A percentile compares a stretch with the other conserved stretches of the same genome.
phyloP scores from a whole-genome alignment of 2,888 invertebrate species.

The Pterobdella sp. region DNA sequence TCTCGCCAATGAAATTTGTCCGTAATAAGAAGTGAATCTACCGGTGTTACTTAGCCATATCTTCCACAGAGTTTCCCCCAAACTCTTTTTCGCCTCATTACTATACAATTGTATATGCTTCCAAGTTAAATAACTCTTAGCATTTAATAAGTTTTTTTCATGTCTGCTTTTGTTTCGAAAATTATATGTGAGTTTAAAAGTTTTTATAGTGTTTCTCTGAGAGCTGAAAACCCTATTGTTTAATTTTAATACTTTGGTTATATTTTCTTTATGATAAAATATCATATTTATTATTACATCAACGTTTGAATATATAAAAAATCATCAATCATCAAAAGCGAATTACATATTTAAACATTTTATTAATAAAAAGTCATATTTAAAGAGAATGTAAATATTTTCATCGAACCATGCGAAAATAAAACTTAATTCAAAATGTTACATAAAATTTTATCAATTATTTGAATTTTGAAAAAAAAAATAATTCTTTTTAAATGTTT shows the following conservation, averaged over 20 bases:
- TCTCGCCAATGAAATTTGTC: conserved; percentile 19
- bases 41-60: not conserved
- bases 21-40: conserved; percentile 8
- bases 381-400: conserved; percentile 5
- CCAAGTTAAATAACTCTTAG: not conserved
- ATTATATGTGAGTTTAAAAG: not conserved
- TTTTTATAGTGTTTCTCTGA: not conserved
- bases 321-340: too few relatives aligned
- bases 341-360: too few relatives aligned
- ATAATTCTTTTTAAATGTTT: not conserved
- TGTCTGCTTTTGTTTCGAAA: not conserved
- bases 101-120: not conserved
- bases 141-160: not conserved
- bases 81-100: not conserved
- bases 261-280: not conserved
- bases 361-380: too few relatives aligned
- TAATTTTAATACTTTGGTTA: not conserved
- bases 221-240: not conserved
- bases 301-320: too few relatives aligned
- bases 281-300: not conserved
- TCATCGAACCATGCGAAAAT: conserved; percentile 9
- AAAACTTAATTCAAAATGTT: not conserved
- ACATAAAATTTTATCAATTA: not conserved
- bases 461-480: not conserved
- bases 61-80: not conserved